Conservation (phyloP, 2,113 vertebrate genomes). For the Poicephalus meyeri region DNA sequence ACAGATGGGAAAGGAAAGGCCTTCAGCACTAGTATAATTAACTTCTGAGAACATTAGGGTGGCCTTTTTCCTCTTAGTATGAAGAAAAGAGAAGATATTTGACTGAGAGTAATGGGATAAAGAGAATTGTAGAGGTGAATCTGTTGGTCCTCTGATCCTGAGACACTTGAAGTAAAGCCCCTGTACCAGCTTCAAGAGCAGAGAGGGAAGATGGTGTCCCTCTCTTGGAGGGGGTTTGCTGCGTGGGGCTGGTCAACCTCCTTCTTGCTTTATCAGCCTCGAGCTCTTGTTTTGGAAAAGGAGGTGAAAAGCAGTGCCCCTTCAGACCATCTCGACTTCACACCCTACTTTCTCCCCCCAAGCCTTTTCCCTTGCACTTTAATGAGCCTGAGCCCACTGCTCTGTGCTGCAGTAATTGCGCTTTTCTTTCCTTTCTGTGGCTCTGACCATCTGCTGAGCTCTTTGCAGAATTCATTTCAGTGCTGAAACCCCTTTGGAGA, state of each 20-base stretch:
- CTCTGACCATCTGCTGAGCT: conserved; percentile 64
- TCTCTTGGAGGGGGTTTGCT: background rate
- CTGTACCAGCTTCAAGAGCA: background rate
- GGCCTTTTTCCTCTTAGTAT: background rate
- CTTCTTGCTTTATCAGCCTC: background rate
- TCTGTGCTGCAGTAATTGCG: conserved; percentile 39
- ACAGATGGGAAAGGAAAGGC: conserved; percentile 56
- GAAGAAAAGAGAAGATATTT: background rate
- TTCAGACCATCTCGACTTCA: background rate
- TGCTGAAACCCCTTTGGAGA: conserved; percentile 54
- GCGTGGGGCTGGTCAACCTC: background rate
- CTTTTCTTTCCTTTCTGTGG: conserved; percentile 51
- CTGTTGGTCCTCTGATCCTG: background rate
- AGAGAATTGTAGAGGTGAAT: background rate
- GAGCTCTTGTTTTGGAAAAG: background rate
- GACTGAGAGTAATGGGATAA: background rate
- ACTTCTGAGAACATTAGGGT: conserved; percentile 8
- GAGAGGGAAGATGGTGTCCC: background rate
- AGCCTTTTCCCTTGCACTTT: conserved; percentile 32
- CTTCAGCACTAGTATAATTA: conserved; percentile 37
- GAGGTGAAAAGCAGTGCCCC: background rate
- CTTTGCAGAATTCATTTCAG: conserved; percentile 55
- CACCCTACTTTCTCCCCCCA: background rate
- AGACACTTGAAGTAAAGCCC: background rate
- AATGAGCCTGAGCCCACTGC: conserved; percentile 26